Percentiles rank a stretch among this genome's conserved stretches.
phyloP scores from a whole-genome alignment of 2,113 vertebrate species.

The Colossoma macropomum region DNA sequence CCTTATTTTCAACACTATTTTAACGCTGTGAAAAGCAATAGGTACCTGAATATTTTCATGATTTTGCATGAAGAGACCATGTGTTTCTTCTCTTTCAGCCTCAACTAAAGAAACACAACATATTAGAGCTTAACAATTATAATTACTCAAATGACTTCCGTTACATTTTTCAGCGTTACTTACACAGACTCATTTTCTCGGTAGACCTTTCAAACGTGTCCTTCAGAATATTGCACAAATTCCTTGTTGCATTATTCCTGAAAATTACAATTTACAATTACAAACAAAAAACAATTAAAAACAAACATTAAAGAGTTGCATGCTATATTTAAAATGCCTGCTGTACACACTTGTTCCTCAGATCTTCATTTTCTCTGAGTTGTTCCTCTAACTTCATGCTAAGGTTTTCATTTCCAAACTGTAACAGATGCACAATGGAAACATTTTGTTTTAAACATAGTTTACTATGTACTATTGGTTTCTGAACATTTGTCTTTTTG shows the following conservation, averaged over 20 bases:
- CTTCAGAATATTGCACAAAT: slow-evolving; percentile 88
- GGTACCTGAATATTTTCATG: slow-evolving; percentile 84
- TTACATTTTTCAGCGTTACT: slow-evolving; percentile 61
- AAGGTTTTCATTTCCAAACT: slow-evolving; percentile 95
- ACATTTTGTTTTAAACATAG: neutral
- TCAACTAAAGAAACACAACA: slow-evolving; percentile 80
- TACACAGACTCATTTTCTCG: slow-evolving; percentile 90
- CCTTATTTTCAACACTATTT: neutral
- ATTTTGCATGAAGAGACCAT: slow-evolving; percentile 82
- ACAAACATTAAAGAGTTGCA: too few species aligned
- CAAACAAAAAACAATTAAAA: too few species aligned
- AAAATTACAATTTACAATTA: slow-evolving; percentile 40
- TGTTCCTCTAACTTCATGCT: slow-evolving; percentile 90
- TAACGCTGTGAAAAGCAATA: neutral
- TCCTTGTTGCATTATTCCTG: slow-evolving; percentile 85
- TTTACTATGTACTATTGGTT: neutral
- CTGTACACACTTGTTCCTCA: slow-evolving; percentile 86
- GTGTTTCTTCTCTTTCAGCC: slow-evolving; percentile 89
- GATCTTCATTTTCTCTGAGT: slow-evolving; percentile 89
- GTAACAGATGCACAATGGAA: slow-evolving; percentile 50
- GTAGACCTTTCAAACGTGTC: slow-evolving; percentile 85
- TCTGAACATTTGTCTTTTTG: neutral
- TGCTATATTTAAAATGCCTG: too few species aligned
- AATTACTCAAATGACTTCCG: neutral
- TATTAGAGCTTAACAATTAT: neutral